Evolutionary conservation across 1,140 invertebrate genomes (phyloP), one percentile per base, ranked within the genome.

Genomic region (Zeugodacus cucurbitae): DNA sequence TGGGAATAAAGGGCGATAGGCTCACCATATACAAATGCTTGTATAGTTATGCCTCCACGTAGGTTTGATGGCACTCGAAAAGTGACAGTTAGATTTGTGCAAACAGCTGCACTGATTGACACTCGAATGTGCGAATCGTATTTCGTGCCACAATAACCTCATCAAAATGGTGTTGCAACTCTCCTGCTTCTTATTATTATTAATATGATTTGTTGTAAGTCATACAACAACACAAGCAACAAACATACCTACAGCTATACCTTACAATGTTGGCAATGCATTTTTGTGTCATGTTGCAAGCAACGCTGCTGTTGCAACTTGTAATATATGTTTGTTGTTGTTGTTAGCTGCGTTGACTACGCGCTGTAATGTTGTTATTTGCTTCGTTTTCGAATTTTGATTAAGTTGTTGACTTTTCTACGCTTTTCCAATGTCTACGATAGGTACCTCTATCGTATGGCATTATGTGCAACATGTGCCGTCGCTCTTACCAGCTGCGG

Each of bases 81-180:
- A 48, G 32, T 82, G 74, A 82, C 74, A 82, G 74, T 82, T 82
- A 29, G 74, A 82, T 82, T 48, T 82, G 74, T 48, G 74, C 74
- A 48, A 22, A 82, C 74, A 82, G 41, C 74, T 82, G 41, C 74
- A 82, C 34, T 82, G 74, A 82, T 82, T 82, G 74, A 82, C 37
- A 82, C 26, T 82, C 41, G 74, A 82, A 82, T 82, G 74, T 82
- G 74, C 74, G 74, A 82, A 82, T 26, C 22, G n/a, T 41, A 44
- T 41, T 41, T 82, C 8, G 41, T 74, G 67, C 17, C 67, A 74
- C 67, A 82, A 48, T 82, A 48, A 82, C 37, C 37, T 82, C 74
- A 48, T 44, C 74, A 82, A 82, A 41, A 14, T 6, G 37, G 41
- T 82, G 37, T 48, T 48, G 64, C 58, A 22, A 62, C 58, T 62